Evolutionary conservation across 2,797 vertebrate genomes (phyloP).

Genomic region (Holocentrus rufus): DNA sequence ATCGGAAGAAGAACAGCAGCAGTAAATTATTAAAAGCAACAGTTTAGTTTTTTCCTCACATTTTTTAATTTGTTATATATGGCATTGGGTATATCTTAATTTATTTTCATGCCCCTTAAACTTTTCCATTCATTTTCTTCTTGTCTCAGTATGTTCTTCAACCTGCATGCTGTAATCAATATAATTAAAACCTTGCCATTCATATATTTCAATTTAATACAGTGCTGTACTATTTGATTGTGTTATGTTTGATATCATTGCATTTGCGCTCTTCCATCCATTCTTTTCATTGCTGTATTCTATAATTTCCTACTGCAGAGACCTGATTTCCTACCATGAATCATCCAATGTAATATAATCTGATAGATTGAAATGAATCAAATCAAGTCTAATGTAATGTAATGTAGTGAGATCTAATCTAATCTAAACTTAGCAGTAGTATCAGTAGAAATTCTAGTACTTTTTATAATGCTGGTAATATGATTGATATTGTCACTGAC

Average conservation of each 20-base stretch:
- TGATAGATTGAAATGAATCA: too few relatives aligned
- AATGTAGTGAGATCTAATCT: too few relatives aligned
- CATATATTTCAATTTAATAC: neutral
- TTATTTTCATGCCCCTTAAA: neutral
- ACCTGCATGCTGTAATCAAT: neutral
- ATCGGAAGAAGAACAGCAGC: neutral
- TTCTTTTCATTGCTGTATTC: constrained; percentile 6
- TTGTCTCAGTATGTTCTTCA: neutral
- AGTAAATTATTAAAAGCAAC: neutral
- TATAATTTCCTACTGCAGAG: constrained; percentile 13
- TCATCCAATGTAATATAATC: too few relatives aligned
- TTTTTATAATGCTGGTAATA: too few relatives aligned
- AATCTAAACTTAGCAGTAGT: too few relatives aligned
- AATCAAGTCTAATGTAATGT: too few relatives aligned
- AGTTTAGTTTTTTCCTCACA: neutral
- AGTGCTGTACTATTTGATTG: neutral
- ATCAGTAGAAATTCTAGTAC: too few relatives aligned
- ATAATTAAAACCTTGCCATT: neutral
- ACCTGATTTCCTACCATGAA: neutral
- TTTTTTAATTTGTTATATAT: neutral
- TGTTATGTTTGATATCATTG: constrained; percentile 11
- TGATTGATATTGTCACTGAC: too few relatives aligned
- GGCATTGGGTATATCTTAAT: neutral
- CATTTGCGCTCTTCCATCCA: neutral
- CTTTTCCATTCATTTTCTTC: neutral